Evolutionary conservation across 2,113 vertebrate species (phyloP), one percentile per base, ranked within the genome.

Genomic region (Amblyornis subalaris): DNA sequence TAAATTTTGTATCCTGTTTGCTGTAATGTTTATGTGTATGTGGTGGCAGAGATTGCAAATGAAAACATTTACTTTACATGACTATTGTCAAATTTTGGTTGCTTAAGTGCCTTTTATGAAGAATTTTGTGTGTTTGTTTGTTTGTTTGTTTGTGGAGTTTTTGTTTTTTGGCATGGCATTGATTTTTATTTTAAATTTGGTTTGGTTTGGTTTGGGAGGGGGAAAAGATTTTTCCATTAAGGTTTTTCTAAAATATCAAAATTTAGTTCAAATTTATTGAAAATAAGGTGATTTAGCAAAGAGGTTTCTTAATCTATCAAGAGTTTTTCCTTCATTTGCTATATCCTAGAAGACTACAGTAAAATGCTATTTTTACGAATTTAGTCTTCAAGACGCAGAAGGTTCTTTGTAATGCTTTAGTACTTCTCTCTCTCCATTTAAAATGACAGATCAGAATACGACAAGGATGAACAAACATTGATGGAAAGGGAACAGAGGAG

Each of bases 191-290:
- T 24, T 24, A 38, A 38, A 38, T 38, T 47, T 47, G 31, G 20
- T 33, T 51, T 26, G 50, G 14, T 38, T 38, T 38, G 25, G 14
- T 8, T 18, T 31, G 3, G 11, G 14, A 26, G 31, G 3, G 7
- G 12, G 23, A 28, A 44, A 75, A 22, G 4, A 40, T 33, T 47
- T 58, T 71, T n/a, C 7, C 7, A 14, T 33, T 38, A 26, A 2
- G 0, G 0, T 21, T 40, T 67, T 64, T 42, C 3, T 2, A 71
- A 65, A 58, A 75, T 26, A 53, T 23, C 0, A 6, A 69, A 70
- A 44, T 15, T 2, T 4, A 15, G 2, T 28, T n/a, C 14, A 54
- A 18, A 13, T 42, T 54, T 67, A 28, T 70, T 53, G 4, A 48
- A 70, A 72, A 51, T 12, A 53, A 62, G 2, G 3, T 33, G 29